Evolutionary conservation across 2,888 invertebrate genomes (phyloP).

Genomic region (Pegoplata infirma): DNA sequence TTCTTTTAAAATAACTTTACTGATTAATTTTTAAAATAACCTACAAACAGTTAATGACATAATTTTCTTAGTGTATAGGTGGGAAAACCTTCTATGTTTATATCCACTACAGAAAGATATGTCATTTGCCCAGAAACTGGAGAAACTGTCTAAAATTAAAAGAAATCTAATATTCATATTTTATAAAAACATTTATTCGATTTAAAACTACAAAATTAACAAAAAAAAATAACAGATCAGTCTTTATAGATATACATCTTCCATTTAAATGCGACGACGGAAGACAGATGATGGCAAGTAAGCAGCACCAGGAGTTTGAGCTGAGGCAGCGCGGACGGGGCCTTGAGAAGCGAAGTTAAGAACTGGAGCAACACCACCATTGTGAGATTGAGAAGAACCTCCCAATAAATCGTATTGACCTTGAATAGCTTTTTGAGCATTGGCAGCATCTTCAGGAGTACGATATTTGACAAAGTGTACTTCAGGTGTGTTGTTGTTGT

Average conservation of each 20-base stretch:
- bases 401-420: neutral
- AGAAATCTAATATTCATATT: too few relatives aligned
- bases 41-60: too few relatives aligned
- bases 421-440: constrained; percentile 72
- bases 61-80: too few relatives aligned
- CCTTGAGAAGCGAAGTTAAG: constrained; percentile 72
- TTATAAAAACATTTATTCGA: neutral
- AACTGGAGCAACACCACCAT: constrained; percentile 71
- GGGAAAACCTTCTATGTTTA: too few relatives aligned
- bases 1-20: too few relatives aligned
- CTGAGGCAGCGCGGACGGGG: constrained; percentile 55
- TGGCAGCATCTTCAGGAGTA: constrained; percentile 73
- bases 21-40: too few relatives aligned
- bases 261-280: constrained; percentile 41
- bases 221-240: neutral
- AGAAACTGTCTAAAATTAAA: too few relatives aligned
- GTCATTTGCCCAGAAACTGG: too few relatives aligned
- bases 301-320: constrained; percentile 64
- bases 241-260: neutral
- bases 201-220: neutral
- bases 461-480: constrained; percentile 73
- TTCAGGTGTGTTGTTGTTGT: constrained; percentile 72
- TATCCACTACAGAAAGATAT: too few relatives aligned
- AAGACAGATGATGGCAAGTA: constrained; percentile 67
- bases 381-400: constrained; percentile 1